Base-by-base conservation (phyloP, 2,888 invertebrate genomes). In the Allolobophora icterica region DNA sequence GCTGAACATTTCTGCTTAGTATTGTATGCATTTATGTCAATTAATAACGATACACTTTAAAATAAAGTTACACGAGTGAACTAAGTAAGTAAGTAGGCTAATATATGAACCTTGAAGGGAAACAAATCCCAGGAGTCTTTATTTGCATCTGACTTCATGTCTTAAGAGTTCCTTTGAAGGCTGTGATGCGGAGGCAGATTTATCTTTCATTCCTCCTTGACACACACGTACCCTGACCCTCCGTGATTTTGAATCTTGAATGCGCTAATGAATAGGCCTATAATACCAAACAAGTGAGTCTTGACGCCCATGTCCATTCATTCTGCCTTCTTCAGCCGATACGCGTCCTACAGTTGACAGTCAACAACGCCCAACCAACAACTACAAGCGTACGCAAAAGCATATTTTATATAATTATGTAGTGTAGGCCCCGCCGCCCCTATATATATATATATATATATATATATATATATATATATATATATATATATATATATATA, bases 211-310 rank as follows among this genome's bases (percentile, higher is more conserved):
- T n/a, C 71, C 71, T n/a, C n/a, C 71, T n/a, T 71, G n/a, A 71
- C 8, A 15, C 52, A 15, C 21, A 21, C 6, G 19, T 45, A 45
- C 13, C 13, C 15, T 19, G 6, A 71, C n/a, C n/a, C 71, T 71
- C 30, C 13, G n/a, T 13, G 71, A 71, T 30, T 71, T 71, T 30
- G n/a, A 71, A 71, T 21, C 24, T 8, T 71, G n/a, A 71, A n/a
- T 71, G 71, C n/a, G n/a, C 71, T n/a, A 71, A 30, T 71, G n/a
- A 71, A 17, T n/a, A 30, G n/a, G 52, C 21, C 24, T 52, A 17
- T 52, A n/a, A 71, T 30, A 71, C 71, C 71, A n/a, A n/a, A 71
- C 71, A n/a, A 71, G 71, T n/a, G 71, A 71, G n/a, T 71, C 71
- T 71, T 71, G n/a, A 71, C 71, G 71, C 71, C n/a, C 71, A 71